Base-by-base conservation (phyloP, 2,797 vertebrate species). In the Rhynchotus rufescens region DNA sequence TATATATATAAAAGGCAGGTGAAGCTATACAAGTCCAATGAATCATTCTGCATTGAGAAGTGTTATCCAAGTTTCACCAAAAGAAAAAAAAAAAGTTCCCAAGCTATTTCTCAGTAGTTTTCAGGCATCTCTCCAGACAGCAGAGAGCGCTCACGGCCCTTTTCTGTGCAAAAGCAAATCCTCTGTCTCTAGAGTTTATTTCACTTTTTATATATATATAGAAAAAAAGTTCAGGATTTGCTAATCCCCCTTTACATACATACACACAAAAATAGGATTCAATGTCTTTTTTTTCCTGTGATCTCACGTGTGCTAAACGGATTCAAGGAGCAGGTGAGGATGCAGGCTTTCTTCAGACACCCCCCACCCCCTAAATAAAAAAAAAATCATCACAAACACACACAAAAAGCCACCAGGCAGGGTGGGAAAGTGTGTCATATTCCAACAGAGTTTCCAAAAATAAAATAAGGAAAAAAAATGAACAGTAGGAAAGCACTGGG, bases 111-210 rank as follows among this genome's bases (percentile, higher is more conserved):
- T 98, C 98, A 98, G 98, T 98, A 98, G 98, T 98, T 98, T 98
- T 97, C 97, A 98, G 97, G 97, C 97, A 98, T 97, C 97, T 98
- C 97, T 97, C 95, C 97, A 97, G 93, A 94, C 96, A 97, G 98
- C 97, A 98, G 97, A 98, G 98, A 98, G 98, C 93, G 96, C 97
- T 93, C 97, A 96, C 97, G 97, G 97, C 96, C 95, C 97, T 95
- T 96, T 95, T 96, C 98, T 98, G 98, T 98, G 98, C 98, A 98
- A 98, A 98, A 98, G 98, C 92, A 98, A 98, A 97, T 98, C 98
- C 98, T 98, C 93, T 95, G 91, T 89, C 90, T 75, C 82, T 83
- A 86, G 90, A 96, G 89, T 94, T 89, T 98, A 97, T 98, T 97
- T 98, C 97, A 96, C 96, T 34, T 84, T 65, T 52, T 84, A 62